Base-by-base conservation (phyloP, 2,888 invertebrate species). In the Protophormia terraenovae region DNA sequence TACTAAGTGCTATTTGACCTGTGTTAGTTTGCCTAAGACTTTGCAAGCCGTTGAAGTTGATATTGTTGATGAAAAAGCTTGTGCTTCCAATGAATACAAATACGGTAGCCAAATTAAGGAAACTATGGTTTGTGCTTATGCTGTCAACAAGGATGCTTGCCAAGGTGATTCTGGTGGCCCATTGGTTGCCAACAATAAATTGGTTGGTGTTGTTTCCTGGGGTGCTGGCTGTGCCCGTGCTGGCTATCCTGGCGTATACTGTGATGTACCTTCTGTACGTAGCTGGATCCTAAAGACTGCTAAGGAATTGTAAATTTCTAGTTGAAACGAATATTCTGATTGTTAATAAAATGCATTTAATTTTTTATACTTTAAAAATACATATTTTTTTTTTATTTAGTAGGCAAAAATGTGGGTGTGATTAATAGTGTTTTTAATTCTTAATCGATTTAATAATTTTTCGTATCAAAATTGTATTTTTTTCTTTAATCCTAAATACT, bases 151-250 rank as follows among this genome's bases (percentile, higher is more conserved):
- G 87, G 92, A 92, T 86, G 90, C 91, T 69, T 92, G 92, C 86
- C 92, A 92, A 86, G 92, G 93, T 81, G 93, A 93, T 79, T 92
- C 91, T 2, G 93, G 93, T 84, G 93, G 93, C n/a, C 93, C 93
- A 67, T 78, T 92, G 86, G 91, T 90, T 4, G 76, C 89, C 38
- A 50, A 86, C 1, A 78, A 83, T 3, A 5, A 88, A 75, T 88
- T 90, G 4, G 89, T 91, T 2, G 93, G 93, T 66, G 60, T 93
- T 60, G 93, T 93, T 0, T 93, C 92, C 10, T 93, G 92, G 91
- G 93, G 93, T 41, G 82, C 69, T 14, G 90, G 91, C 35, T 93
- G 93, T 47, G 92, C 90, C 47, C 55, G 60, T 53, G n/a, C 83
- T 1, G 81, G 81, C 1, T 92, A 90, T 78, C 93, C 92, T 8